These are phyloP conservation scores for Drosophila birchii DNA, from an alignment of 2,888 invertebrate species.

Conservation along the genomic window DNA sequence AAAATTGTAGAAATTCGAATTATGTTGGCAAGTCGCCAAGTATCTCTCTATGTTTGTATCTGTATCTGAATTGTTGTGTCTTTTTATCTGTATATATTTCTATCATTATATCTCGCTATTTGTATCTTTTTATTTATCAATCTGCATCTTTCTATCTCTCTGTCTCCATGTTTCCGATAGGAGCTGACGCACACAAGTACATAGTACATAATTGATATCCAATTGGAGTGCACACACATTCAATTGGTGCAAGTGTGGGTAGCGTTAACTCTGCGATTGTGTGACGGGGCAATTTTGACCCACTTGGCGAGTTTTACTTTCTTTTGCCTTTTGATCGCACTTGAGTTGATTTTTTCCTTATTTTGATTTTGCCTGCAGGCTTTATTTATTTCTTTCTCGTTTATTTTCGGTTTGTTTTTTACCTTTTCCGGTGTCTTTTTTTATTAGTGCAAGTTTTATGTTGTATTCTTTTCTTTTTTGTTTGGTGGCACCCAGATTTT, in stretches of 20 bases:
- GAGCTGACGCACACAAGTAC: constrained; percentile 7
- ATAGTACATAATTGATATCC: constrained; percentile 3
- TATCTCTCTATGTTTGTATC: too few species aligned
- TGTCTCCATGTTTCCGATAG: too few species aligned
- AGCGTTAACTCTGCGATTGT: constrained; percentile 20
- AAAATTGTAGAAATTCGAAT: background rate
- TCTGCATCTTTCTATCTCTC: background rate
- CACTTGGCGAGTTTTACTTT: constrained; percentile 75
- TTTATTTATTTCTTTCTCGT: constrained; percentile 35
- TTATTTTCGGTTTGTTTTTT: constrained; percentile 22
- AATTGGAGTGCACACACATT: constrained; percentile 29
- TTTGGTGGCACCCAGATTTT: constrained; percentile 50
- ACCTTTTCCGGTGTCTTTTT: constrained; percentile 18
- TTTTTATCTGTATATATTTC: too few species aligned
- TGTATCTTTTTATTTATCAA: too few species aligned
- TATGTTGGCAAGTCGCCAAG: constrained; percentile 4
- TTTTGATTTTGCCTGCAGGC: constrained; percentile 12
- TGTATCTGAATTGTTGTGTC: too few species aligned
- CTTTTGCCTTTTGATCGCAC: constrained; percentile 67
- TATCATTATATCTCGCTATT: too few species aligned
- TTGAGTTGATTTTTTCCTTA: constrained; percentile 5
- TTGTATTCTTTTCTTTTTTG: background rate
- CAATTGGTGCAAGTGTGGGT: constrained; percentile 4
- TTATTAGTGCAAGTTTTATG: background rate
- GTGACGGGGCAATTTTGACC: constrained; percentile 70